Evolutionary conservation across 2,888 invertebrate genomes (phyloP), one percentile per base, ranked within the genome.

Genomic region (Athalia rosae): DNA sequence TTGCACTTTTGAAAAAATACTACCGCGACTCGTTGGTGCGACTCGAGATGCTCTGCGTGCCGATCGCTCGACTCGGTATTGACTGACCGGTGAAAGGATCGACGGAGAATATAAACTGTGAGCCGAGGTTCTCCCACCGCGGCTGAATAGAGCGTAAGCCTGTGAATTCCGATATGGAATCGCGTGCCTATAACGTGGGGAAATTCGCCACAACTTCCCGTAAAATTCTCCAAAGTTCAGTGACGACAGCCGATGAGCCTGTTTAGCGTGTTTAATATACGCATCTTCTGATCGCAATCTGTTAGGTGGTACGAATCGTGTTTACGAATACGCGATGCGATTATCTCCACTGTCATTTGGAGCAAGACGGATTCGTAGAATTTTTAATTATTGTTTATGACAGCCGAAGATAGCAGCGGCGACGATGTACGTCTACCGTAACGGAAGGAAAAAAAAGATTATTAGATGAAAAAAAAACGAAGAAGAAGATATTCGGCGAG

Each of bases 181-280:
- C 5, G 8, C 48, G 3, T 48, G 53, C 11, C 11, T 41, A 62
- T 4, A 41, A 4, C 8, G 4, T 4, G 67, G 59, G 67, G 67
- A 67, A 67, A 48, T 28, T 67, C 41, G 50, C 50, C 50, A 11
- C 11, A 67, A 67, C 53, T 67, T 67, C 67, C 50, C 5, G 50
- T 53, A 48, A 50, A 67, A 67, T 67, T 67, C 67, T 53, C 50
- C 4, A 67, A 50, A 67, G n/a, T 67, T 15, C 15, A 5, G 28
- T 67, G 53, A 67, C 67, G 50, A 67, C 9, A 50, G 41, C 28
- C 11, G 9, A 41, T 8, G 28, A 6, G 41, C 50, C 50, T 50
- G 50, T 50, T 53, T 53, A 28, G 41, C 15, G 15, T 50, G 50
- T 9, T 28, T 50, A 0, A 3, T 67, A 28, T 67, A 8, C 11